Base-by-base conservation (phyloP, 2,888 invertebrate species). In the Chrysodeixis includens region DNA sequence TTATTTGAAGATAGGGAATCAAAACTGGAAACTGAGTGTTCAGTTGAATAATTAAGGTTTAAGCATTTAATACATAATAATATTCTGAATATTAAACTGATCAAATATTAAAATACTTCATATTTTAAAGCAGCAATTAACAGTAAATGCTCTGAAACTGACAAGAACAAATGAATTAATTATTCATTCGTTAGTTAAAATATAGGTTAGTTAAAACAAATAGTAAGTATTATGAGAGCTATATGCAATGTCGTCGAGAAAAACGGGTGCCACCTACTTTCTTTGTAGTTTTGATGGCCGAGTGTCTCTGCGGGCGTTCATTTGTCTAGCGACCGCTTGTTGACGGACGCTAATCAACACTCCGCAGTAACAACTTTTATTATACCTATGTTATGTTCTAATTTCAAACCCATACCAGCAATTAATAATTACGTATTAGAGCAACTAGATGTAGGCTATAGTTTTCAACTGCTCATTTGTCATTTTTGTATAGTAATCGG, bases 331-430 rank as follows among this genome's bases (percentile, higher is more conserved):
- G 66, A 66, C 69, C 65, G 69, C 72, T 78, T 74, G 86, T 76
- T 86, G 86, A 87, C 86, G 81, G 84, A 78, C 85, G 73, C 81
- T 82, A 83, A 84, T 87, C 86, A 85, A 81, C 86, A 81, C 62
- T 65, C 75, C 67, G 71, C 74, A 72, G 69, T 66, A 65, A 66
- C 44, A 32, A 56, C 54, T 59, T 71, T 12, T 30, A 58, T 67
- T 53, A 46, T 61, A 22, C 10, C 16, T 53, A 26, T 53, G 12
- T 16, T 30, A 53, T 40, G 56, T 35, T 57, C 16, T 58, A 61
- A 64, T 32, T 69, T 49, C 56, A 52, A 56, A 57, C 44, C 9
- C 12, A 10, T 49, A 49, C 4, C 10, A 49, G 20, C 10, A 49
- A 20, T 9, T 18, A 16, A 9, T 46, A 46, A 3, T 16, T 18